phyloP scores from a whole-genome alignment of 2,797 vertebrate species.

The Erethizon dorsatum region DNA sequence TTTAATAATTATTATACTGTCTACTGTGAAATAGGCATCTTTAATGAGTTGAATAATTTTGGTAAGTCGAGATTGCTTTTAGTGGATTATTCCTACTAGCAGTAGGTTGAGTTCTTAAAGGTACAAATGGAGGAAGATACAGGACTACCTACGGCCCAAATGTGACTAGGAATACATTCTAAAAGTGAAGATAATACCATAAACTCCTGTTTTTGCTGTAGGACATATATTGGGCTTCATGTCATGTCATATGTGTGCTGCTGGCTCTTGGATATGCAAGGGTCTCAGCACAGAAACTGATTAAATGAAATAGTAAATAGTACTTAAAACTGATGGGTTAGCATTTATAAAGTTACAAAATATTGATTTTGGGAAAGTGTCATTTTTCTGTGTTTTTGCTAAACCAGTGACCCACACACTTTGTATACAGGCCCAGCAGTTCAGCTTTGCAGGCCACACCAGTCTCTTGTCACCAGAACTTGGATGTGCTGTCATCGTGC shows the following conservation, averaged over 20 bases:
- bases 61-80: not conserved
- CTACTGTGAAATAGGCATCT: not conserved
- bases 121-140: not conserved
- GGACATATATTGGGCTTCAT: not conserved
- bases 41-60: not conserved
- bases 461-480: not conserved
- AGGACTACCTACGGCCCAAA: not conserved
- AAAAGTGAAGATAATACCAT: not conserved
- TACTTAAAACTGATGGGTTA: not conserved
- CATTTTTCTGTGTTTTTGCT: conserved; percentile 6
- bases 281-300: not conserved
- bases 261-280: not conserved
- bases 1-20: not conserved
- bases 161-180: not conserved
- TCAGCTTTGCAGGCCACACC: not conserved
- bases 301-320: not conserved
- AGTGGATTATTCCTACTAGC: not conserved
- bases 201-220: not conserved
- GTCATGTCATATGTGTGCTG: not conserved
- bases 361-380: not conserved
- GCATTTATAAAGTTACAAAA: not conserved
- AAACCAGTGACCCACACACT: not conserved
- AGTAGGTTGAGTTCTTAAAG: not conserved
- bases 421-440: not conserved
- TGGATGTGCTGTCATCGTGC: not conserved